These are phyloP conservation scores for Heterodera filipjevi DNA, from an alignment of 2,888 invertebrate species.

Conservation along the genomic window DNA sequence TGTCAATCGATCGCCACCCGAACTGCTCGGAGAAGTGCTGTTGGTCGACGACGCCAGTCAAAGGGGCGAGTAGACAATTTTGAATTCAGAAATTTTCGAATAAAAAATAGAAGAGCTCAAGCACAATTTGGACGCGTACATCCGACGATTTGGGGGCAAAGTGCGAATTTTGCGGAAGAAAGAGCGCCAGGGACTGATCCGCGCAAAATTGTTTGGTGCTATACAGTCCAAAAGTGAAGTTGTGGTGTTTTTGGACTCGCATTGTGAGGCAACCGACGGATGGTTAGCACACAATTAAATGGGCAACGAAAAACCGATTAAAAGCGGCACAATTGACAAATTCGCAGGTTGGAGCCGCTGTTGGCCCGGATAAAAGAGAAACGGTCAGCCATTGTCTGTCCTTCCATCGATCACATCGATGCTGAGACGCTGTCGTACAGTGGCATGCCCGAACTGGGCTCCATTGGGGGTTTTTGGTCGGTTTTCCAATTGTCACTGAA, in stretches of 20 bases:
- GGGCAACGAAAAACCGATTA: constrained; percentile 68
- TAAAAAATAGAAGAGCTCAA: constrained; percentile 72
- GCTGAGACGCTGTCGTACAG: constrained; percentile 90
- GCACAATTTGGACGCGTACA: constrained; percentile 80
- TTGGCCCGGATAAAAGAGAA: constrained; percentile 76
- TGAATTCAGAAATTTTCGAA: too few species aligned
- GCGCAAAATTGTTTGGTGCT: constrained; percentile 88
- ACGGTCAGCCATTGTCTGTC: constrained; percentile 73
- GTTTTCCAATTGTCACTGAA: too few species aligned
- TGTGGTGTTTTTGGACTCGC: constrained; percentile 89
- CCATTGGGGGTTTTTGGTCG: constrained; percentile 31
- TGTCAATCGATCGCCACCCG: constrained; percentile 76
- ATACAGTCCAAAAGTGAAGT: constrained; percentile 81
- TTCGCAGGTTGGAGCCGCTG: constrained; percentile 79
- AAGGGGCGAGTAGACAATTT: constrained; percentile 71
- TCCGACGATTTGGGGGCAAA: constrained; percentile 69
- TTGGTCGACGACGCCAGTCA: constrained; percentile 91
- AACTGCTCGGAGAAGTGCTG: constrained; percentile 84
- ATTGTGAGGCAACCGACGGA: constrained; percentile 87
- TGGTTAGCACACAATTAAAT: constrained; percentile 82
- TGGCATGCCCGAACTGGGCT: constrained; percentile 67
- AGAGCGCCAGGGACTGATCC: constrained; percentile 84
- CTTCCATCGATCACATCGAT: constrained; percentile 93
- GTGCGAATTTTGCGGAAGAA: constrained; percentile 78
- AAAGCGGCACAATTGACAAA: background rate